Evolutionary conservation across 2,113 vertebrate genomes (phyloP), one percentile per base, ranked within the genome.

Genomic region (Nerophis ophidion): DNA sequence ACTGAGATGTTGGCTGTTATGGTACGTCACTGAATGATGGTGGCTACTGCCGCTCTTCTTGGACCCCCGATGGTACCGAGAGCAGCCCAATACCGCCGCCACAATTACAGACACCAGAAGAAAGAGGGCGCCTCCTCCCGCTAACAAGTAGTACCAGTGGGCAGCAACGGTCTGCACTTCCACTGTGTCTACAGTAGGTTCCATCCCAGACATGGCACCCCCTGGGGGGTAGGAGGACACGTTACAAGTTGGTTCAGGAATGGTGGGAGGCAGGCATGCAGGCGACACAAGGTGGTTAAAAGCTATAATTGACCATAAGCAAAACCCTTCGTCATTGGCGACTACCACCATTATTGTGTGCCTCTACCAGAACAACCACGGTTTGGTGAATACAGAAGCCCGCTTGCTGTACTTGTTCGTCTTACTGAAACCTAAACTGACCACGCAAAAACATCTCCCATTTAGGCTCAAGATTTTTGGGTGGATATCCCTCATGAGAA

Each of bases 131-230:
- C 93, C 96, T 77, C 92, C 95, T 86, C 95, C 93, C 71, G 93
- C 95, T 92, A 99, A 92, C 86, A 95, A 91, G 93, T 97, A 98
- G 96, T 95, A 97, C 97, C 96, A 98, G 93, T 92, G 96, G 92
- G 92, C 89, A 80, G 95, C 94, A 86, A 98, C 89, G 71, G 93
- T 93, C 90, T 94, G 93, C 90, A 92, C 90, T 88, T 93, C 92
- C 92, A 98, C 95, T 85, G 97, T 93, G 91, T 95, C 93, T 93
- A 97, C 94, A 88, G 97, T 98, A 92, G 97, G 96, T 89, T 96
- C 92, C 92, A 91, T 92, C 56, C 80, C 93, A 89, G 91, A 94
- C 83, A 95, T 90, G 91, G 93, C 94, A 90, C 89, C 94, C 92
- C 96, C 97, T 99, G 91, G 90, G 80, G 87, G 83, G 84, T 80